Base-by-base conservation (phyloP, 2,113 vertebrate genomes). In the Elephas maximus region DNA sequence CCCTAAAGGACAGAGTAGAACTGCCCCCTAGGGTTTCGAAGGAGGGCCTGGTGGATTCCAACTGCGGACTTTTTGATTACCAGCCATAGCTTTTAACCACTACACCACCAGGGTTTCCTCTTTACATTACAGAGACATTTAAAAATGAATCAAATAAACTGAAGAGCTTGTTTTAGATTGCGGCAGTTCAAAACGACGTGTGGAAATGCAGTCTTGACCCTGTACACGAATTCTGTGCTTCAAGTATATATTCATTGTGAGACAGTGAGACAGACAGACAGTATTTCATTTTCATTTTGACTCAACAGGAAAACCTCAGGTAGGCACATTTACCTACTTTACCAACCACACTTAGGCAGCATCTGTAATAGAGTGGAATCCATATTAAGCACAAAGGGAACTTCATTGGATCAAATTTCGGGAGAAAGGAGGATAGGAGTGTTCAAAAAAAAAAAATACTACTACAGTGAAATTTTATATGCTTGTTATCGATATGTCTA, bases 381-480 rank as follows among this genome's bases (percentile, higher is more conserved):
- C 60, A 53, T 41, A 30, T 82, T 57, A 44, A 20, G 33, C 37
- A 81, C 48, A 60, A 76, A 88, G 28, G 17, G 14, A 60, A 60
- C 3, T 5, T 84, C 33, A 23, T 2, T 8, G 9, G 53, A 11
- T 93, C 87, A 93, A 20, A 79, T 96, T 97, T 97, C 94, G 74
- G 1, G 62, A 87, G 91, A 97, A 63, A 57, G 2, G 11, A 96
- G 5, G 53, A 95, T 6, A 94, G 85, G 69, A 1, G 93, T 89
- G 83, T 44, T 45, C 37, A 37, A 37, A 37, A 37, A 63, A 96
- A 78, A 93, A 71, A 92, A 6, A 10, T 74, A 45, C 10, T 91
- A 65, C 78, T 84, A 1, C 84, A 73, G 60, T 81, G 80, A 91
- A 95, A 97, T 96, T 4, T 78, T 88, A 90, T 96, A 91, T 92